A percentile compares a stretch with the other conserved stretches of the same genome.
These are phyloP conservation scores for Malurus splendens DNA, from an alignment of 2,797 vertebrate species.

Conservation along the genomic window DNA sequence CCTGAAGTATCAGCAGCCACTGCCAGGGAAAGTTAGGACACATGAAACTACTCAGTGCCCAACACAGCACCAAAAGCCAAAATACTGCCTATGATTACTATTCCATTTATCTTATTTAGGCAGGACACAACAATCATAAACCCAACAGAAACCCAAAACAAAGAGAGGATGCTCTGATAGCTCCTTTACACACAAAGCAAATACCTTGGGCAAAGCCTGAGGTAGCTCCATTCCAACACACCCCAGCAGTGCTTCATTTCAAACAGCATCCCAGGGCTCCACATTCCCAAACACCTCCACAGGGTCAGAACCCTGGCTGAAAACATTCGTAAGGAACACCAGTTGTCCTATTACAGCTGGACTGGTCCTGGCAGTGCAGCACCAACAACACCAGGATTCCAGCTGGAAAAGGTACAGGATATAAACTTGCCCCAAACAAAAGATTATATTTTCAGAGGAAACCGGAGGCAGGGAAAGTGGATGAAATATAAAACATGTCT, in stretches of 20 bases:
- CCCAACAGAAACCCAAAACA: not conserved
- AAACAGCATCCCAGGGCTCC: not conserved
- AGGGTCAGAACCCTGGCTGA: not conserved
- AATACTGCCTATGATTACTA: not conserved
- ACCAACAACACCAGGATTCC: not conserved
- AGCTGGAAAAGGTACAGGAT: not conserved
- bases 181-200: not conserved
- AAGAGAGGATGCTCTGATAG: not conserved
- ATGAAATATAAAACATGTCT: not conserved
- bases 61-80: not conserved
- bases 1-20: not conserved
- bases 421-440: not conserved
- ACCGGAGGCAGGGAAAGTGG: not conserved
- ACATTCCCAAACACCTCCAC: fast-evolving
- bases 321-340: not conserved
- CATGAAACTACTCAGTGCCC: fast-evolving
- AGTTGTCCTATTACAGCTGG: too few species aligned
- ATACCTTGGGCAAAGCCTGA: not conserved
- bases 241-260: not conserved
- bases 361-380: too few species aligned
- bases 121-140: not conserved
- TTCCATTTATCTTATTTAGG: not conserved
- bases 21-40: not conserved
- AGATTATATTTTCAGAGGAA: not conserved
- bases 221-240: not conserved